These are phyloP conservation scores for Drosophila niveifrons DNA, from an alignment of 2,888 invertebrate genomes.

Conservation along the genomic window DNA sequence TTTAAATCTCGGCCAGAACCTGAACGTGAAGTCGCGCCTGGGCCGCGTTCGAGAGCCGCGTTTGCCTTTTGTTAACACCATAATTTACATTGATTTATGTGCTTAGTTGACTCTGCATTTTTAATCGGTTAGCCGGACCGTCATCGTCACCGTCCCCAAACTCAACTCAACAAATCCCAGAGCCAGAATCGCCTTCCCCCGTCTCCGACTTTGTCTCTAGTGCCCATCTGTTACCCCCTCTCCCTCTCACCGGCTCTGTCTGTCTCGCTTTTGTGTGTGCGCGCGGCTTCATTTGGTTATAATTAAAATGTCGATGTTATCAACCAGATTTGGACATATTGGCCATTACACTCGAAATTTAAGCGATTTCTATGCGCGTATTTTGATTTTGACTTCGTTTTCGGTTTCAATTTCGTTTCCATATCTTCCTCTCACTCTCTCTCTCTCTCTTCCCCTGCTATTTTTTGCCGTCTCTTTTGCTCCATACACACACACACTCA, in stretches of 20 bases:
- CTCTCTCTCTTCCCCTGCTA: neutral
- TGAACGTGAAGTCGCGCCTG: conserved; percentile 2
- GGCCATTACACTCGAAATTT: conserved; percentile 81
- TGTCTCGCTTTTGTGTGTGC: conserved; percentile 31
- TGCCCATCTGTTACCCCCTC: conserved; percentile 8
- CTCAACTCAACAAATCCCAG: neutral
- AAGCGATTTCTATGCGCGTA: conserved; percentile 81
- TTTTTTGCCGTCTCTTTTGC: conserved; percentile 13
- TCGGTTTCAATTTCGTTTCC: conserved; percentile 56
- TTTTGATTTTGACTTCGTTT: conserved; percentile 61
- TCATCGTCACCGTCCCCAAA: conserved; percentile 23
- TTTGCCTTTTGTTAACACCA: conserved; percentile 83
- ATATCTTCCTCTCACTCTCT: conserved; percentile 9
- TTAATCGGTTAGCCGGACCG: conserved; percentile 74
- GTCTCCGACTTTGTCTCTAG: neutral
- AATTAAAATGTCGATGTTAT: conserved; percentile 84
- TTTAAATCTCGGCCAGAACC: conserved; percentile 66
- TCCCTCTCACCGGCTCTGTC: conserved; percentile 12
- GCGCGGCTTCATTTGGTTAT: conserved; percentile 80
- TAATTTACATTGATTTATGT: conserved; percentile 84
- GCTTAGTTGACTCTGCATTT: conserved; percentile 81
- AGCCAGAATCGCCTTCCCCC: conserved; percentile 1
- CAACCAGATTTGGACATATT: conserved; percentile 81
- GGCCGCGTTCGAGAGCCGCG: conserved; percentile 56
- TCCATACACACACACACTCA: conserved; percentile 34